Evolutionary conservation across 2,888 invertebrate species (phyloP), one percentile per base, ranked within the genome.

Genomic region (Biston betularia): DNA sequence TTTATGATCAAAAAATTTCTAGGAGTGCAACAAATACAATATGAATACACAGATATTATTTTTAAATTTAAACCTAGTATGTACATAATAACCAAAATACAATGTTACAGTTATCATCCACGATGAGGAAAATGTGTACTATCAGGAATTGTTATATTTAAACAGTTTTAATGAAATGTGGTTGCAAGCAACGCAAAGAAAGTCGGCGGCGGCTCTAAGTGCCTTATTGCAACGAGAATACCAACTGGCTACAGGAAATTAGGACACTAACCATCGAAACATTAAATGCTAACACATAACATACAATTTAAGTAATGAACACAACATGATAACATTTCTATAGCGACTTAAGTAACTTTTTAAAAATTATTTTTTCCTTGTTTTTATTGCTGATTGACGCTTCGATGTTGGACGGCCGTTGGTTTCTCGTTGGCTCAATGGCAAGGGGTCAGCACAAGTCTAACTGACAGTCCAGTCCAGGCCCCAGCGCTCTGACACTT

Each of bases 401-500:
- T 38, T 54, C 38, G 50, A 65, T 53, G 68, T 74, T 79, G 79
- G 82, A 82, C 75, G 77, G 82, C 82, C 84, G 81, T 82, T 80
- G 80, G 81, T 83, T 85, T 87, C 87, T 86, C 85, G 79, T 87
- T 85, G 86, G 77, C 76, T 71, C 72, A 74, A 59, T 73, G 70
- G 74, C 74, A 75, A 75, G 63, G 69, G 58, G 61, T 54, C 72
- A 69, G 68, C 75, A 76, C 68, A 70, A 73, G 81, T 85, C 87
- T 93, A 93, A 88, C 92, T 93, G 73, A 91, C 91, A 49, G 93
- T 92, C 93, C 93, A 93, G 78, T 96, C 95, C 35, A 95, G 90
- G 68, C 97, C 97, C 90, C 97, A 94, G 85, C 96, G 96, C 75
- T 96, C 95, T 0, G 97, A 96, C 49, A 98, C 97, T 85, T 96